phyloP scores from a whole-genome alignment of 2,113 vertebrate species.

The Cinclus cinclus region DNA sequence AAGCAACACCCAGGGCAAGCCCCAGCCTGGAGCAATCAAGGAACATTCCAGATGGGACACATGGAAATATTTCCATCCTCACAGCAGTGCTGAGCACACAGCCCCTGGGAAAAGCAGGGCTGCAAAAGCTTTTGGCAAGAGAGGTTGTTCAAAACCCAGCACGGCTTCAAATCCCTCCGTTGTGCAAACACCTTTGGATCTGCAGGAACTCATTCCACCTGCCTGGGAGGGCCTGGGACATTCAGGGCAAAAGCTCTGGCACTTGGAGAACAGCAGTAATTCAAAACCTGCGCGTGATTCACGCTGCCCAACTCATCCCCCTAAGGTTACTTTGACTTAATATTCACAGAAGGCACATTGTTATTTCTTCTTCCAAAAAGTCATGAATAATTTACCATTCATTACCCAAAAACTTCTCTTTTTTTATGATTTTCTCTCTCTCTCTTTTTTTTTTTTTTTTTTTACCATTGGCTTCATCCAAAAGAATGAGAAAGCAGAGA shows the following conservation, averaged over 20 bases:
- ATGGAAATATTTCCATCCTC: not conserved
- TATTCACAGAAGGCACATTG: constrained; percentile 41
- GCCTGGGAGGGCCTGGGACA: constrained; percentile 13
- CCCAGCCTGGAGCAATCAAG: not conserved
- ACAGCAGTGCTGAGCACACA: not conserved
- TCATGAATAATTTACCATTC: constrained; percentile 56
- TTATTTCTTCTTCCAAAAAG: constrained; percentile 31
- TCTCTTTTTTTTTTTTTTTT: not conserved
- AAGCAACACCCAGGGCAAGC: not conserved
- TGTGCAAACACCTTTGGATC: not conserved
- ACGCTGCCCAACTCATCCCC: constrained; percentile 30
- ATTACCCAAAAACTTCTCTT: not conserved
- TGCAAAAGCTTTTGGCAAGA: not conserved
- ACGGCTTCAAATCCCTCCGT: not conserved
- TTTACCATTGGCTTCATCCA: not conserved
- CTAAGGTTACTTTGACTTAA: constrained; percentile 26
- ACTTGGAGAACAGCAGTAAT: constrained; percentile 29
- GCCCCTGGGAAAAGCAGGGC: not conserved
- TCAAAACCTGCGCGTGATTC: constrained; percentile 38
- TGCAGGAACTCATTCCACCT: constrained; percentile 23
- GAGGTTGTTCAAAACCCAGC: not conserved
- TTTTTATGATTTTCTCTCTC: not conserved
- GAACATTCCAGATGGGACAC: not conserved
- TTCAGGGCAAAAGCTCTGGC: not conserved
- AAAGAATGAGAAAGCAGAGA: not conserved